These are phyloP conservation scores for Brachyopa scutellaris DNA, from an alignment of 2,888 invertebrate species.

Conservation along the genomic window DNA sequence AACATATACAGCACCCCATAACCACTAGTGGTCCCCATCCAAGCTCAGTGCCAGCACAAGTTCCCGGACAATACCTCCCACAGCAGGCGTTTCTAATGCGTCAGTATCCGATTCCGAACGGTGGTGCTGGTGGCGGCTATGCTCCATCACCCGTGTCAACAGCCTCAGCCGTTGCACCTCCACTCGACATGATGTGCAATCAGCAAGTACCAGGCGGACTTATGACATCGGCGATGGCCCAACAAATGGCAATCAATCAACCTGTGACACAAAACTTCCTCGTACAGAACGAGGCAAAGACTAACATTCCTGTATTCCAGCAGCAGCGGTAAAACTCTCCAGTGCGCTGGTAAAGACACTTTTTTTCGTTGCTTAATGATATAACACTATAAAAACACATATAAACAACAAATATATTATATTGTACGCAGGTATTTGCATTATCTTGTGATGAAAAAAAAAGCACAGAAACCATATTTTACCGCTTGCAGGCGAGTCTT, in stretches of 20 bases:
- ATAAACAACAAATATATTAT: constrained; percentile 39
- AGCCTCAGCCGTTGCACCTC: constrained; percentile 65
- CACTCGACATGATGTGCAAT: constrained; percentile 68
- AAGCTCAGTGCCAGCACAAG: constrained; percentile 47
- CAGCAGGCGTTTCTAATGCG: constrained; percentile 68
- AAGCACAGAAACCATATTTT: constrained; percentile 1
- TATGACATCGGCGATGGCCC: constrained; percentile 55
- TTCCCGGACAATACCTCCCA: constrained; percentile 70
- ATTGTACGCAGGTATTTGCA: constrained; percentile 61
- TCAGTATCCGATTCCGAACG: constrained; percentile 56
- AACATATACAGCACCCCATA: constrained; percentile 54
- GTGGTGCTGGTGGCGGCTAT: constrained; percentile 55
- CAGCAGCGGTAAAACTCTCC: constrained; percentile 81
- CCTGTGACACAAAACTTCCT: constrained; percentile 77
- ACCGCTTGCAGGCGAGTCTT: constrained; percentile 21
- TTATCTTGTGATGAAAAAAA: constrained; percentile 33
- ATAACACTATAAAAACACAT: constrained; percentile 53
- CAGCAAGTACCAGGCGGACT: constrained; percentile 57
- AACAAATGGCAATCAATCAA: constrained; percentile 74
- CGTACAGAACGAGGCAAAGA: constrained; percentile 79
- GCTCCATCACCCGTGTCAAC: constrained; percentile 36
- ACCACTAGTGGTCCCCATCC: constrained; percentile 33
- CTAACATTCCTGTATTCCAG: constrained; percentile 82
- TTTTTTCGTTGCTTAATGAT: constrained; percentile 50
- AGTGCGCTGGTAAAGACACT: constrained; percentile 42